Evolutionary conservation across 2,797 vertebrate genomes (phyloP).

Genomic region (Euthynnus affinis): DNA sequence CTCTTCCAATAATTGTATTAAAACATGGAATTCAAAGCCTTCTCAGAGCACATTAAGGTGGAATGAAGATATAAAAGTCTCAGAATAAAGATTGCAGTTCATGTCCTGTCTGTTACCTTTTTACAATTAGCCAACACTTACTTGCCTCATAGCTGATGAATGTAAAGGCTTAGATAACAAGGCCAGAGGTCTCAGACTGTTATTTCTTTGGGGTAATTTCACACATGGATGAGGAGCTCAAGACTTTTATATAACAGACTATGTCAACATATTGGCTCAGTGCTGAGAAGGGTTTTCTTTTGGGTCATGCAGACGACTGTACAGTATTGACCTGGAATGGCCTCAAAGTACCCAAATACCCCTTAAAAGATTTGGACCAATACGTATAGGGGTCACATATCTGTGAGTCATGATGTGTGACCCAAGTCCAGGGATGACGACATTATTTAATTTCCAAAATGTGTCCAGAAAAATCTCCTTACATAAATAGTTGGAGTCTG

Average conservation of each 20-base stretch:
- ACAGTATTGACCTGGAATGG: not conserved
- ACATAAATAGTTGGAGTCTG: not conserved
- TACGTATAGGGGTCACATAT: conserved; percentile 29
- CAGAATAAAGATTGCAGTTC: not conserved
- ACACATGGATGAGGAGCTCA: conserved; percentile 32
- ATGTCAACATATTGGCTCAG: conserved; percentile 46
- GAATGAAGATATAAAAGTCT: not conserved
- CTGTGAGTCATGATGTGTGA: not conserved
- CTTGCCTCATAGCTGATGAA: not conserved
- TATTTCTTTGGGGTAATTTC: conserved; percentile 36
- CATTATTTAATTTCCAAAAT: too few species aligned
- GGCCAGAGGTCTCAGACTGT: conserved; percentile 12
- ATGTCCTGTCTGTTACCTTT: not conserved
- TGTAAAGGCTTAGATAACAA: not conserved
- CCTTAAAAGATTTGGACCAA: not conserved
- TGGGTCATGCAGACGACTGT: not conserved
- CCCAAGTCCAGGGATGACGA: not conserved
- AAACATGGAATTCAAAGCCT: conserved; percentile 15
- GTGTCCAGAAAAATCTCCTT: too few species aligned
- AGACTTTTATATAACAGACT: conserved; percentile 54
- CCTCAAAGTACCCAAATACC: not conserved
- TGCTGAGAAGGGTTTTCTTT: conserved; percentile 6
- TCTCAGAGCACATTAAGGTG: not conserved
- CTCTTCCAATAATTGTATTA: conserved; percentile 15
- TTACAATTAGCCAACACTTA: not conserved